A percentile compares a stretch with the other conserved stretches of the same genome.
These are phyloP conservation scores for Nansenia antarctica DNA, from an alignment of 2,113 vertebrate species.

Conservation along the genomic window DNA sequence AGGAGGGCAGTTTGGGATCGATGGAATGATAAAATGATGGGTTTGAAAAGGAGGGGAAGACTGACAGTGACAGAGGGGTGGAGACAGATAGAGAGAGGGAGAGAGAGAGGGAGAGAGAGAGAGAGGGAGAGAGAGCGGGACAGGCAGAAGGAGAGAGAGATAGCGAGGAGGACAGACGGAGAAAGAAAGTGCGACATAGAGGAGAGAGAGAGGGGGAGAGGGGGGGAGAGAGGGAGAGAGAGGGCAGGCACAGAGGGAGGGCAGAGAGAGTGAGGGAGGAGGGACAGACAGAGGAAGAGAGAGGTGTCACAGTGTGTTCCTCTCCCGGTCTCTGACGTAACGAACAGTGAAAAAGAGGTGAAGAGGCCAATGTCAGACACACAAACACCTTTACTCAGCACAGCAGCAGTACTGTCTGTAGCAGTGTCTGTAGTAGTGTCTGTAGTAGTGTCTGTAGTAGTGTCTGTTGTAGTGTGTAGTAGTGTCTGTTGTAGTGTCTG, in stretches of 20 bases:
- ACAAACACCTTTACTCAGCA: conserved; percentile 2
- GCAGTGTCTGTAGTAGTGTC: too few species aligned
- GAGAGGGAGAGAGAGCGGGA: too few species aligned
- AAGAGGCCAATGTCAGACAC: neutral
- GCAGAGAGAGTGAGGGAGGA: neutral
- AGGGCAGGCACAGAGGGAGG: neutral
- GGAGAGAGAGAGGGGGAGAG: neutral
- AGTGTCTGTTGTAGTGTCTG: too few species aligned
- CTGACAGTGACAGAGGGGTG: neutral
- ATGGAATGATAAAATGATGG: too few species aligned
- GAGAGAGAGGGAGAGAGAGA: neutral
- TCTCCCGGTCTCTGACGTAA: neutral
- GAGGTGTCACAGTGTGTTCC: neutral
- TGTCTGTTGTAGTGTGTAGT: too few species aligned
- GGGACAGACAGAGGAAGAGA: neutral
- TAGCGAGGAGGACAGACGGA: neutral
- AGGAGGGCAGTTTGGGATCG: too few species aligned
- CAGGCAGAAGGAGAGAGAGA: neutral
- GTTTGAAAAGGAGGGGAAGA: too few species aligned
- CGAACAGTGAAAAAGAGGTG: neutral
- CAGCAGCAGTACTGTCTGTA: too few species aligned
- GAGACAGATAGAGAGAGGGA: neutral
- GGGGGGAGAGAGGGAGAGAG: neutral
- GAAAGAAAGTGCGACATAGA: too few species aligned
- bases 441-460: too few species aligned